Evolutionary conservation across 2,797 vertebrate genomes (phyloP).

Genomic region (Rhinatrema bivittatum): DNA sequence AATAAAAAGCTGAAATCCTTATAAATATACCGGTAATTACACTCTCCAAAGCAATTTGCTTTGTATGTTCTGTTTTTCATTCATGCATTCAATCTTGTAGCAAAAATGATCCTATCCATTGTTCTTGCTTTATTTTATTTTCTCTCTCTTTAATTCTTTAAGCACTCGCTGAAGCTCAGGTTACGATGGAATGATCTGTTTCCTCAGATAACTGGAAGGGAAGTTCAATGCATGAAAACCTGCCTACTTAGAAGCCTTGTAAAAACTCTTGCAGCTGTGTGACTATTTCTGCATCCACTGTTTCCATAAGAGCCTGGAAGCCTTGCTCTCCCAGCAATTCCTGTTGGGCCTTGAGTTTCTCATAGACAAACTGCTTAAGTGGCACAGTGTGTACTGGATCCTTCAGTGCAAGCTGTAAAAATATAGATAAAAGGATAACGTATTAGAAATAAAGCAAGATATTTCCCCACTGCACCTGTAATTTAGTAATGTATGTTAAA

Average conservation of each 20-base stretch:
- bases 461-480: background rate
- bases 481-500: background rate
- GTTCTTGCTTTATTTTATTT: conserved; percentile 16
- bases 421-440: conserved; percentile 28
- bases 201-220: background rate
- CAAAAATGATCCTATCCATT: conserved; percentile 10
- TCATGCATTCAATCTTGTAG: conserved; percentile 21
- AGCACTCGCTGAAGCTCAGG: conserved; percentile 16
- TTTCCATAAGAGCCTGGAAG: conserved; percentile 91
- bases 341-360: conserved; percentile 94
- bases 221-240: background rate
- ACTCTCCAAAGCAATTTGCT: conserved; percentile 29
- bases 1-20: no score
- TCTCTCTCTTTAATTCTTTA: conserved; percentile 14
- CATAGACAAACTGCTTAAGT: conserved; percentile 86
- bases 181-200: conserved; percentile 10
- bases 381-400: conserved; percentile 92
- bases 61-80: conserved; percentile 28
- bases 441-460: conserved; percentile 2
- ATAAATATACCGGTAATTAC: conserved; percentile 40
- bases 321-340: conserved; percentile 78
- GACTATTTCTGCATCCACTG: conserved; percentile 90
- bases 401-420: conserved; percentile 79
- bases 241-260: conserved; percentile 67
- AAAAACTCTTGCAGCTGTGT: conserved; percentile 90